These are phyloP conservation scores for Diarsia rubi DNA, from an alignment of 2,888 invertebrate genomes.

Conservation along the genomic window DNA sequence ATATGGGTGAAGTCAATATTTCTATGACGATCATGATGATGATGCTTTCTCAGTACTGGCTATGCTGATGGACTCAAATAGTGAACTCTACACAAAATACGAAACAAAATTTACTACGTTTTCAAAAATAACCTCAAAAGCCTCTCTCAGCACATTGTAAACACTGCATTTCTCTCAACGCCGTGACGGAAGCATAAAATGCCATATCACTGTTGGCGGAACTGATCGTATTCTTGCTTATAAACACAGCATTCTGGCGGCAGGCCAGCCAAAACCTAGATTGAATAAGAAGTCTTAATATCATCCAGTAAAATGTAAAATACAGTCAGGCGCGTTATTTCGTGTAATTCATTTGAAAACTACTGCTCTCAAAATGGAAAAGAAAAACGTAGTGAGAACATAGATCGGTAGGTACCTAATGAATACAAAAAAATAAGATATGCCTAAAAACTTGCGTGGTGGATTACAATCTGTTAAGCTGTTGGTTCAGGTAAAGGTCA, in stretches of 20 bases:
- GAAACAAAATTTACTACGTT: not conserved
- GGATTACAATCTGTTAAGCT: not conserved
- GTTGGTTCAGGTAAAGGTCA: no score
- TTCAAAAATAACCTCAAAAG: not conserved
- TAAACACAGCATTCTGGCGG: constrained; percentile 50
- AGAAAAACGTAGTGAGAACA: not conserved
- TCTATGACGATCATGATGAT: no score
- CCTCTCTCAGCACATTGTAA: constrained; percentile 37
- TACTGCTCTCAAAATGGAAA: not conserved
- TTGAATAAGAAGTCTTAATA: constrained; percentile 53
- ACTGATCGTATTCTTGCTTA: constrained; percentile 58
- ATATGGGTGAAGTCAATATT: no score
- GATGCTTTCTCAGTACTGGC: no score
- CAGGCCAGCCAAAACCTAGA: constrained; percentile 47
- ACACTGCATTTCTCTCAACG: constrained; percentile 49
- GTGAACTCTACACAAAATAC: not conserved
- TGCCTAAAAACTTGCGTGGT: not conserved
- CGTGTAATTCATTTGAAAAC: not conserved
- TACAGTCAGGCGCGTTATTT: constrained; percentile 1
- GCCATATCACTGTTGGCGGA: constrained; percentile 55
- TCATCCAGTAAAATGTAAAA: constrained; percentile 27
- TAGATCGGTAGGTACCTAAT: no score
- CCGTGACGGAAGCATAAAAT: constrained; percentile 52
- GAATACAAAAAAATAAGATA: no score
- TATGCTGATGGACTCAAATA: not conserved